phyloP scores from a whole-genome alignment of 2,113 vertebrate genomes.

The Gopherus evgoodei region DNA sequence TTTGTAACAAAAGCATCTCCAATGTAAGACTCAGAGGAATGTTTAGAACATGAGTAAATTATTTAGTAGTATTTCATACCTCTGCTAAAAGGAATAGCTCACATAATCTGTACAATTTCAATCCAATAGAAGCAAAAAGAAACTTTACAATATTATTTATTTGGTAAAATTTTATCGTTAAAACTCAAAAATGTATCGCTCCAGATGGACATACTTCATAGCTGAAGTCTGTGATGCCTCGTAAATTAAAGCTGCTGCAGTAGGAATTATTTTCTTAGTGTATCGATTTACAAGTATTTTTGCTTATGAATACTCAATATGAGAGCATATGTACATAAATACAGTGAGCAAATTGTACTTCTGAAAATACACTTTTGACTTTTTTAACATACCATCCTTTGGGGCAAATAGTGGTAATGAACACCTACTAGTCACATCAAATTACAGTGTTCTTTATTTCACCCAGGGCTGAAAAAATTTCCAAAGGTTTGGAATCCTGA shows the following conservation, averaged over 20 bases:
- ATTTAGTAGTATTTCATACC: slow-evolving; percentile 72
- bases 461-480: slow-evolving; percentile 83
- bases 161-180: slow-evolving; percentile 65
- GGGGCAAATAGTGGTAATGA: slow-evolving; percentile 91
- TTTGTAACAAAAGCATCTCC: slow-evolving; percentile 68
- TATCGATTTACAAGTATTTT: slow-evolving; percentile 62
- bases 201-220: slow-evolving; percentile 40
- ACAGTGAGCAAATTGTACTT: slow-evolving; percentile 66
- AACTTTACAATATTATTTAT: slow-evolving; percentile 70
- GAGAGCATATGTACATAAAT: slow-evolving; percentile 68
- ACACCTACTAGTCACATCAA: slow-evolving; percentile 88
- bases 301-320: slow-evolving; percentile 73
- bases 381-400: slow-evolving; percentile 88
- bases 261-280: background rate
- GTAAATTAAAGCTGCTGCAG: slow-evolving; percentile 43
- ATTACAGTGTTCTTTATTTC: slow-evolving; percentile 91
- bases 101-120: slow-evolving; percentile 65
- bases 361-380: slow-evolving; percentile 80
- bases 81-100: slow-evolving; percentile 65
- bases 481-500: slow-evolving; percentile 91
- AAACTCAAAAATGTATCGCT: slow-evolving; percentile 53
- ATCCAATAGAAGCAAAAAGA: slow-evolving; percentile 65
- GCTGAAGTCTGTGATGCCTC: slow-evolving; percentile 11
- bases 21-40: slow-evolving; percentile 17
- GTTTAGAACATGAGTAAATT: slow-evolving; percentile 65